Base-by-base conservation (phyloP, 2,888 invertebrate genomes). In the Liodrosophila aerea region DNA sequence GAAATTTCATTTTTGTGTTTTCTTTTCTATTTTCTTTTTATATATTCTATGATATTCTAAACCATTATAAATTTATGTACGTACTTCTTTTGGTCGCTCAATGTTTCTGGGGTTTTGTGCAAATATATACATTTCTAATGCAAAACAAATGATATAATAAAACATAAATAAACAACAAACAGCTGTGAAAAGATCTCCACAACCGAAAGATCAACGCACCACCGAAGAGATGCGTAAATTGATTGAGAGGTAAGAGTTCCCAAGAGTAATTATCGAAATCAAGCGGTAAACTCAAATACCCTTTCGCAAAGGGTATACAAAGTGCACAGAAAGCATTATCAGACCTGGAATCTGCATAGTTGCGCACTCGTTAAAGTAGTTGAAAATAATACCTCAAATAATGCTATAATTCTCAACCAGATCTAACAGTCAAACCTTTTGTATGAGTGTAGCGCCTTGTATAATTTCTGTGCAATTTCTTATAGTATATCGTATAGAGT, bases 161-260 rank as follows among this genome's bases (percentile, higher is more conserved):
- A 13, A 12, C 47, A 46, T 12, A 41, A 13, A 46, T 12, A 41
- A 13, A 63, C 60, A 57, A 57, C 39, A 64, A 70, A 75, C 86
- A 89, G 89, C 90, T 85, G 91, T 93, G 91, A 93, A 93, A 90
- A 92, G 93, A 91, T 92, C 92, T 90, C 93, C 93, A 90, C 92
- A 92, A 90, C 92, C 92, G 93, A 96, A 96, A 95, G 96, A 96
- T 94, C 95, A 95, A 92, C 94, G 96, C 94, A 94, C 95, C 92
- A 95, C 95, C 92, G 97, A 97, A 93, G 97, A 97, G 94, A 96
- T 97, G 95, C 95, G 97, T 92, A 97, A 96, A 94, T 95, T 97
- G 92, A 95, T 97, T 92, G 97, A 97, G 94, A 97, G 96, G 97
- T 97, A 94, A 95, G 76, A 84, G 72, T 12, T 11, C n/a, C n/a